Evolutionary conservation across 2,113 vertebrate genomes (phyloP).

Genomic region (Gnathonemus echidnorhynchus): DNA sequence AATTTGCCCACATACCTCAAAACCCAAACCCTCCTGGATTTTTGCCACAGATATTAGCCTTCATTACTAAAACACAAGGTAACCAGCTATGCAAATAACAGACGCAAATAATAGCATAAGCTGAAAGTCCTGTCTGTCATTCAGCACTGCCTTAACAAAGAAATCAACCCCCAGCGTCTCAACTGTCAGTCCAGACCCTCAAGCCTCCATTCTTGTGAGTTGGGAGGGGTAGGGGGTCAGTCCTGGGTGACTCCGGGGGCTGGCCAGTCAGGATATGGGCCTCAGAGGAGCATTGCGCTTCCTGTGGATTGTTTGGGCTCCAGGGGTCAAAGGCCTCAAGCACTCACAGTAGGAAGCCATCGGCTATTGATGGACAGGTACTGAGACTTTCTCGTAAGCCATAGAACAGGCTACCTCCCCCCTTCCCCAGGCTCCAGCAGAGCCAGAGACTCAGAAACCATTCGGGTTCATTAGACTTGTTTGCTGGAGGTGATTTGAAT

Average conservation of each 20-base stretch:
- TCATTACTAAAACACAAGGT: not conserved
- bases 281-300: constrained; percentile 15
- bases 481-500: not conserved
- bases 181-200: not conserved
- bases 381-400: constrained; percentile 25
- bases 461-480: not conserved
- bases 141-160: not conserved
- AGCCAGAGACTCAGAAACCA: not conserved
- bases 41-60: not conserved
- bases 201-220: not conserved
- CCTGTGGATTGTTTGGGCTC: constrained; percentile 32
- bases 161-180: not conserved
- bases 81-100: constrained; percentile 1
- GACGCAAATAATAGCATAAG: not conserved
- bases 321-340: constrained; percentile 26
- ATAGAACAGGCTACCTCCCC: constrained; percentile 10
- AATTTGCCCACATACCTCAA: not conserved
- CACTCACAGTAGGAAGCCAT: constrained; percentile 30
- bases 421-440: not conserved
- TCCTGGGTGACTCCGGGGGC: constrained; percentile 20
- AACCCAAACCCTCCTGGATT: not conserved
- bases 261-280: constrained; percentile 23
- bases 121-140: not conserved
- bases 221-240: constrained; percentile 22
- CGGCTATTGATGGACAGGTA: constrained; percentile 25